Evolutionary conservation across 2,113 vertebrate species (phyloP).

Genomic region (Eidolon helvum): DNA sequence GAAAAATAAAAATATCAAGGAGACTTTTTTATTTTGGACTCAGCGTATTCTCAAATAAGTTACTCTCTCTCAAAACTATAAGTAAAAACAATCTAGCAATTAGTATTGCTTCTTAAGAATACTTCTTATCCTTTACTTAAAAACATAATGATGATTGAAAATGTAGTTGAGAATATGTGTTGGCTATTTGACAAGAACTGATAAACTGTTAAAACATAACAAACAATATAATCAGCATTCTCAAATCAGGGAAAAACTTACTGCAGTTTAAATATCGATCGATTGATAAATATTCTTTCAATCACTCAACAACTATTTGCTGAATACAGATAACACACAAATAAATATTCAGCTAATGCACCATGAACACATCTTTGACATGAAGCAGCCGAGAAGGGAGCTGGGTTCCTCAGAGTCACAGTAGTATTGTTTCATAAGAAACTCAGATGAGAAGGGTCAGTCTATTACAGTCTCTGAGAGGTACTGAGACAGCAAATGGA

Average conservation of each 20-base stretch:
- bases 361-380: neutral
- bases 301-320: neutral
- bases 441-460: too few relatives aligned
- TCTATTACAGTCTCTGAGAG: neutral
- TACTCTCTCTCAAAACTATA: neutral
- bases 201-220: neutral
- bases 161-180: neutral
- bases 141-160: neutral
- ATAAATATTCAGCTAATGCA: neutral
- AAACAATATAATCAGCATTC: neutral
- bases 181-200: neutral
- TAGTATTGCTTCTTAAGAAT: neutral
- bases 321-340: neutral
- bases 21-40: constrained; percentile 52
- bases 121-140: neutral
- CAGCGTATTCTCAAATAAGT: constrained; percentile 42
- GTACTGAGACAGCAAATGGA: neutral
- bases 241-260: neutral
- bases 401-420: neutral
- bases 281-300: neutral
- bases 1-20: constrained; percentile 69
- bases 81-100: neutral
- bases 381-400: neutral
- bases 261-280: neutral
- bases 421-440: neutral